phyloP scores from a whole-genome alignment of 2,888 invertebrate species.

The Physocephala rufipes region DNA sequence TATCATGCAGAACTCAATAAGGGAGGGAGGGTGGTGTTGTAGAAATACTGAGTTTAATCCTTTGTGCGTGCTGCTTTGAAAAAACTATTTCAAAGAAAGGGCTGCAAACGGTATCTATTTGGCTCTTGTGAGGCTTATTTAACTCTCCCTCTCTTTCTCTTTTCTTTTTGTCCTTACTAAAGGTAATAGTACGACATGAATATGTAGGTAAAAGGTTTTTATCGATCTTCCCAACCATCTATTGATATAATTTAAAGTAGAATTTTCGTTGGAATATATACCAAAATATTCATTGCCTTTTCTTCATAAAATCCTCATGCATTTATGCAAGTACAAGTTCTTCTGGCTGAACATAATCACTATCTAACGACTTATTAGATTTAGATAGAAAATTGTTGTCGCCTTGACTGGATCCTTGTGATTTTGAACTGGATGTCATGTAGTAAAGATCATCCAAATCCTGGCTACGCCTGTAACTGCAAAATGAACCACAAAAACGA shows the following conservation, averaged over 20 bases:
- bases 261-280: background rate
- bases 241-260: conserved; percentile 10
- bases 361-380: conserved; percentile 60
- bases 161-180: background rate
- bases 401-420: conserved; percentile 60
- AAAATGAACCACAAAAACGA: conserved; percentile 17
- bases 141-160: conserved; percentile 3
- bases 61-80: conserved; percentile 6
- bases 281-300: conserved; percentile 23
- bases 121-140: too few species aligned
- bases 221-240: conserved; percentile 9
- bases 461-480: conserved; percentile 67
- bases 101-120: background rate
- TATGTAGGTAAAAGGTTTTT: too few species aligned
- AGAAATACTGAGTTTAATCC: background rate
- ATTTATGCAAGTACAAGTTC: conserved; percentile 57
- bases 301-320: too few species aligned
- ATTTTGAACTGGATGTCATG: conserved; percentile 64
- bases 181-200: background rate
- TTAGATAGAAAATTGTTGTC: conserved; percentile 54
- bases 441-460: conserved; percentile 69
- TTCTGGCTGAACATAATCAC: conserved; percentile 50
- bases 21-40: too few species aligned
- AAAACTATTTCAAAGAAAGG: background rate
- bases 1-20: too few species aligned